Evolutionary conservation across 1,140 invertebrate genomes (phyloP), one percentile per base, ranked within the genome.

Genomic region (Piezodorus guildinii): DNA sequence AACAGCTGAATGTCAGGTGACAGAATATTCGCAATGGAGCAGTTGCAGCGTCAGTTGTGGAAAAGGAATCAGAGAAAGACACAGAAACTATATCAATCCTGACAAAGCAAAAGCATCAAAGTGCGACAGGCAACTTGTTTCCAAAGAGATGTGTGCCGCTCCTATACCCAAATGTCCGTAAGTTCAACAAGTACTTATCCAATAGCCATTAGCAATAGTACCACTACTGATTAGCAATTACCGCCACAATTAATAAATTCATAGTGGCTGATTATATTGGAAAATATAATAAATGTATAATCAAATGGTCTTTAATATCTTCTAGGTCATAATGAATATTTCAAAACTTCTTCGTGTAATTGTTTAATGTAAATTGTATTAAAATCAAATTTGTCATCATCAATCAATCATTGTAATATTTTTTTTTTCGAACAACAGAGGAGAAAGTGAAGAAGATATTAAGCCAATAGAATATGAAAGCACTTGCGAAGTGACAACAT

Each of bases 141-240:
- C 86, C 60, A 91, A 90, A 73, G 90, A 92, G 77, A 91, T 92
- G 88, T 93, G 88, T 72, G 85, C 89, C 34, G 85, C 87, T 12
- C 74, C 76, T 34, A 72, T 83, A 14, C 74, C 86, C 0, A 85
- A 87, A 71, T 91, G 90, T 34, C 60, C 58, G 58, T 65, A 62
- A 60, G 63, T 63, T 12, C 1, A 39, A 39, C 34, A 5, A 39
- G 12, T 10, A 1, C 34, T 39, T 39, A 10, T 12, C 34, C 12
- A 10, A 3, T 46, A 27, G 4, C 16, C 16, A 30, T 27, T 63
- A 17, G 4, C 19, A n/a, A 4, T 16, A 52, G 1, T 19, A 52
- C 1, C 1, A 52, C 17, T 52, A 52, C 3, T 49, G 5, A 30
- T 30, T 4, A 30, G 8, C 27, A 3, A 30, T 8, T 8, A 30